phyloP scores from a whole-genome alignment of 2,888 invertebrate species.

The Zaprionus bogoriensis region DNA sequence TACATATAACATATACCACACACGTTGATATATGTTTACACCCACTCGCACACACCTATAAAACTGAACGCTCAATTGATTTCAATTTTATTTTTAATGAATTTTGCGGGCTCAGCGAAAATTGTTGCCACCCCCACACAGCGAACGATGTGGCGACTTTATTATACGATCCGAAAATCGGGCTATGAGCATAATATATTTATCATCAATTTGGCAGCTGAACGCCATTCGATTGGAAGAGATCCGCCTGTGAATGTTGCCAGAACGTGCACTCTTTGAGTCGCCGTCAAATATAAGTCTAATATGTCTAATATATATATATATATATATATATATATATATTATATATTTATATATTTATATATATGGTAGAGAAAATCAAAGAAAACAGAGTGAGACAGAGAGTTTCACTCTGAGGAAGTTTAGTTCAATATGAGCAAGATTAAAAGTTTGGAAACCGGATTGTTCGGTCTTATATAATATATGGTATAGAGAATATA shows the following conservation, averaged over 20 bases:
- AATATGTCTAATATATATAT: too few species aligned
- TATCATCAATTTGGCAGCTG: slow-evolving; percentile 10
- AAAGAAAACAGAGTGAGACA: too few species aligned
- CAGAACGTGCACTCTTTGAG: too few species aligned
- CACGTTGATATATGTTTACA: neutral
- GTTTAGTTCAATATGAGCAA: too few species aligned
- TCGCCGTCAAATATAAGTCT: too few species aligned
- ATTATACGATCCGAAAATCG: neutral
- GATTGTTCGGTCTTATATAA: too few species aligned
- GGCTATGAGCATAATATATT: slow-evolving; percentile 12
- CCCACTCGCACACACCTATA: slow-evolving; percentile 18
- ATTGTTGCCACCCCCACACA: slow-evolving; percentile 34
- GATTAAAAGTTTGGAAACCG: too few species aligned
- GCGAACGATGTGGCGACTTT: slow-evolving; percentile 7
- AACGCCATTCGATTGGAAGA: neutral
- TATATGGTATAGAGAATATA: too few species aligned
- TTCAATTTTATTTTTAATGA: slow-evolving; percentile 66
- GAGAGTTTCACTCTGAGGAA: too few species aligned
- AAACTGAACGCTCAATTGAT: slow-evolving; percentile 63
- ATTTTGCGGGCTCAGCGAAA: slow-evolving; percentile 48
- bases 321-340: too few species aligned
- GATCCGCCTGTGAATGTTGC: neutral
- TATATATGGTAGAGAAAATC: too few species aligned
- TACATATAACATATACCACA: neutral
- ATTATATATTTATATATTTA: too few species aligned